A percentile compares a stretch with the other conserved stretches of the same genome.
Evolutionary conservation across 2,113 vertebrate genomes (phyloP).

Genomic region (Cricetomys ansorgei): DNA sequence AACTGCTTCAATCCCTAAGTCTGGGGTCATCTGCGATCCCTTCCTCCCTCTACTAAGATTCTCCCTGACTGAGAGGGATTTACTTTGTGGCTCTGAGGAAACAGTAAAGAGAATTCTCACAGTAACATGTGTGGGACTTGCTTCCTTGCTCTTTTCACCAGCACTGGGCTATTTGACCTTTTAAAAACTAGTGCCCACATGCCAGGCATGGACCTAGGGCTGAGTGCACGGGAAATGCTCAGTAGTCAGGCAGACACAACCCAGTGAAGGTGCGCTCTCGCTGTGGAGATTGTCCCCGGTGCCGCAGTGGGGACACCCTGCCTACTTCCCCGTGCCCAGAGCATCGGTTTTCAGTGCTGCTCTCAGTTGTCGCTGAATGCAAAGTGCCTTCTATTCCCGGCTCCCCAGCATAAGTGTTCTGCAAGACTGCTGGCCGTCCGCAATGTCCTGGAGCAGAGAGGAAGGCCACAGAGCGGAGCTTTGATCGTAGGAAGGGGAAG

Average conservation of each 20-base stretch:
- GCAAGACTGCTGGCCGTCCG: neutral
- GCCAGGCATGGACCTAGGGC: neutral
- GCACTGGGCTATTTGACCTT: neutral
- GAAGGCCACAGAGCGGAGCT: neutral
- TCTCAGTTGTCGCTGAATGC: neutral
- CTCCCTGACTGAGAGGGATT: neutral
- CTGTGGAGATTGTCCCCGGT: neutral
- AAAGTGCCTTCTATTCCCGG: neutral
- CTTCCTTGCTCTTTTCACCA: neutral
- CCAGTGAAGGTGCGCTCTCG: neutral
- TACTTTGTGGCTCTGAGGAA: neutral
- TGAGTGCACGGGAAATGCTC: neutral
- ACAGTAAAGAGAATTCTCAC: neutral
- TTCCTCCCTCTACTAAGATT: neutral
- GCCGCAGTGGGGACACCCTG: rapidly evolving
- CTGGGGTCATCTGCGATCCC: neutral
- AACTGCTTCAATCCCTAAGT: neutral
- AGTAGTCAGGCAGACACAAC: neutral
- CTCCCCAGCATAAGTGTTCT: neutral
- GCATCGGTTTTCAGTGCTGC: neutral
- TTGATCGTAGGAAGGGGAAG: neutral
- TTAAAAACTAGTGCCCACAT: neutral
- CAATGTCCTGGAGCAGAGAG: neutral
- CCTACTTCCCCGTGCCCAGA: neutral
- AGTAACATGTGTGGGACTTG: neutral